Evolutionary conservation across 2,888 invertebrate genomes (phyloP).

Genomic region (Tupiocoris notatus): DNA sequence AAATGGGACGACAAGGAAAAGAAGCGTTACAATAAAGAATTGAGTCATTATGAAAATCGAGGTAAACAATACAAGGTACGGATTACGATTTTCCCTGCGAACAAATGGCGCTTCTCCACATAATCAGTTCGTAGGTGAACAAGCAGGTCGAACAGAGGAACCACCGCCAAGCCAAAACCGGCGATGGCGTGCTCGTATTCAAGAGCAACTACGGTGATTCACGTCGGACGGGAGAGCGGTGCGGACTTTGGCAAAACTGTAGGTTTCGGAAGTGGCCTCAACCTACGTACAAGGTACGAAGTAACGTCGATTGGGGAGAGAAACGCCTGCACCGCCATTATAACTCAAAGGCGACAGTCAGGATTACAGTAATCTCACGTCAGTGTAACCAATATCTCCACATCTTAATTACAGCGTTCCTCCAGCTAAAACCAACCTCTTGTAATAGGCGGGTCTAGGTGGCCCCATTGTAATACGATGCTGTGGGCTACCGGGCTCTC

Average conservation of each 20-base stretch:
- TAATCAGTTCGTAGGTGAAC: too few relatives aligned
- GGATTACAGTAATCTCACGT: conserved; percentile 13
- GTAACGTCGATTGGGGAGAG: not conserved
- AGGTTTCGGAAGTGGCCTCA: not conserved
- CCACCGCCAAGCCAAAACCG: not conserved
- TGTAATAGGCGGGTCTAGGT: not conserved
- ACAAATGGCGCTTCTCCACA: too few relatives aligned
- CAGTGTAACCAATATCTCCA: conserved; percentile 13
- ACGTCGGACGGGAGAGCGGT: not conserved
- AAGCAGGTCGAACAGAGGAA: too few relatives aligned
- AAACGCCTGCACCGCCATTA: not conserved
- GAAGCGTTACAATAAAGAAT: too few relatives aligned
- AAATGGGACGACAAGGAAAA: too few relatives aligned
- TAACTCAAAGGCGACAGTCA: not conserved
- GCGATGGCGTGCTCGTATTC: not conserved
- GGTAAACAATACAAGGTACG: too few relatives aligned
- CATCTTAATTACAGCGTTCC: conserved; percentile 11
- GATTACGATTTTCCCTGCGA: too few relatives aligned
- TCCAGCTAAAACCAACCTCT: not conserved
- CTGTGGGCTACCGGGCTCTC: not conserved
- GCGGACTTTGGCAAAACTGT: not conserved
- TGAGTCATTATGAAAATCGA: too few relatives aligned
- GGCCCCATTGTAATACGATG: not conserved
- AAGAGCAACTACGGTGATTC: not conserved
- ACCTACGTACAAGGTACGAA: not conserved